Percentiles rank a stretch among this genome's conserved stretches.
Conservation (phyloP, 1,140 invertebrate species). For the Neodiprion fabricii region DNA sequence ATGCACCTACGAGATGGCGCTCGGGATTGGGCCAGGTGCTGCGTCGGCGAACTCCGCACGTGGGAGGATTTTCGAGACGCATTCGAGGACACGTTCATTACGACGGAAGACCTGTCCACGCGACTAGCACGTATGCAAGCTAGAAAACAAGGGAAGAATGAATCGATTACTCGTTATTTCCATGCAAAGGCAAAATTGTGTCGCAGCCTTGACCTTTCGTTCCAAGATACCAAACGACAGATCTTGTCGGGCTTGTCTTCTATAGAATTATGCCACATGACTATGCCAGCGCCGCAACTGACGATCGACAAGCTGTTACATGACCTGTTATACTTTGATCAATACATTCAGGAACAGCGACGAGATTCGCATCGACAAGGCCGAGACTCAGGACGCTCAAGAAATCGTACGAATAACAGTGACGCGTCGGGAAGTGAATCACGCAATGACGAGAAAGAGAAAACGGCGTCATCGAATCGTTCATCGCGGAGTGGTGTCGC, state of each 20-base stretch:
- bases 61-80: conserved; percentile 11
- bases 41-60: background rate
- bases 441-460: background rate
- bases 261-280: background rate
- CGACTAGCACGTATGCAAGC: background rate
- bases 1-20: conserved; percentile 15
- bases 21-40: conserved; percentile 9
- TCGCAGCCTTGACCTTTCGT: background rate
- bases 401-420: background rate
- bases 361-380: no score
- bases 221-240: background rate
- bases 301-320: background rate
- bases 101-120: background rate
- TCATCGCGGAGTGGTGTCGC: background rate
- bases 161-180: background rate
- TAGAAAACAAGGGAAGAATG: background rate
- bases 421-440: background rate
- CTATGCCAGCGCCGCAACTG: background rate
- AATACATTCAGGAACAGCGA: no score
- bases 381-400: background rate
- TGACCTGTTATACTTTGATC: background rate
- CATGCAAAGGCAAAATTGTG: background rate
- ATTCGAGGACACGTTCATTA: conserved; percentile 12
- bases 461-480: background rate
- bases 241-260: background rate